These are phyloP conservation scores for Augiades crinisus DNA, from an alignment of 2,888 invertebrate genomes.

Conservation along the genomic window DNA sequence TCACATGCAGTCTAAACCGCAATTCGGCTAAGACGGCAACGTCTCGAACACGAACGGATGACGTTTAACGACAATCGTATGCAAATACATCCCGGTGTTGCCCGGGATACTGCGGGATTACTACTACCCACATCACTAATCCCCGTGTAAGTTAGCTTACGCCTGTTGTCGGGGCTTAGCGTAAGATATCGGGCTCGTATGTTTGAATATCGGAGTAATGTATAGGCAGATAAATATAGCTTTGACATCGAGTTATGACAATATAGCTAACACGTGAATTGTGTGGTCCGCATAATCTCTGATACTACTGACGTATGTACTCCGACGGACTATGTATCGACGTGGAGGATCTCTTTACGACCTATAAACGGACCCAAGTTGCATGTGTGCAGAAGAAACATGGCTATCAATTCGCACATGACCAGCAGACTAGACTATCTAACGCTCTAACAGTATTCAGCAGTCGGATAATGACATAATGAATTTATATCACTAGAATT, in stretches of 20 bases:
- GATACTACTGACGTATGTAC: conserved; percentile 18
- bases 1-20: conserved; percentile 37
- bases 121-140: conserved; percentile 58
- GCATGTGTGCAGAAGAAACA: too few relatives aligned
- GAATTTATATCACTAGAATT: too few relatives aligned
- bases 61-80: conserved; percentile 71
- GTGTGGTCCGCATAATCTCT: conserved; percentile 15
- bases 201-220: conserved; percentile 45
- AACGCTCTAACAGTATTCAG: too few relatives aligned
- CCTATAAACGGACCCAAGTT: too few relatives aligned
- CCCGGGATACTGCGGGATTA: conserved; percentile 56
- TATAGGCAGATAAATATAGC: conserved; percentile 36
- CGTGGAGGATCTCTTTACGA: background rate
- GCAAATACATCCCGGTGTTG: conserved; percentile 56
- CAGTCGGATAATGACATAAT: too few relatives aligned
- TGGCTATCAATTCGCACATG: too few relatives aligned
- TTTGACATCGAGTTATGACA: conserved; percentile 37
- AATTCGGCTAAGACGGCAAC: conserved; percentile 52
- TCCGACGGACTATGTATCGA: background rate
- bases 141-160: conserved; percentile 50
- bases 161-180: conserved; percentile 57
- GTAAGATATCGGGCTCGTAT: conserved; percentile 55
- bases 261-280: conserved; percentile 29
- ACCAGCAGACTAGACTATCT: too few relatives aligned
- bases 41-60: conserved; percentile 67